Evolutionary conservation across 2,113 vertebrate genomes (phyloP).

Genomic region (Artemisiospiza belli): DNA sequence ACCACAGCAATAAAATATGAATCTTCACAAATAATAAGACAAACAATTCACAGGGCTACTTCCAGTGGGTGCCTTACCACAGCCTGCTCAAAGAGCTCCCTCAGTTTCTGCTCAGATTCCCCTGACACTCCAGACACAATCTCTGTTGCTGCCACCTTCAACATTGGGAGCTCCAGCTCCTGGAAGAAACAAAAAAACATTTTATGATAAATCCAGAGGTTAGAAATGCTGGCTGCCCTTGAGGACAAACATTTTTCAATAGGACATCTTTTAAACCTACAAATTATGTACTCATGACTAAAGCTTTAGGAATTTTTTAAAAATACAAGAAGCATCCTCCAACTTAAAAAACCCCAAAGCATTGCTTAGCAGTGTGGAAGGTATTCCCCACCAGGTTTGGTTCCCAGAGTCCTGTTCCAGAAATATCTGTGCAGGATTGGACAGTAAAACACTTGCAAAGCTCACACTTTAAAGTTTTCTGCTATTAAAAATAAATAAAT

Average conservation of each 20-base stretch:
- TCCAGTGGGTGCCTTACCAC: constrained; percentile 76
- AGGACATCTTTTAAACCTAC: neutral
- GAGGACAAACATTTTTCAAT: neutral
- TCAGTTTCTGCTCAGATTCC: constrained; percentile 94
- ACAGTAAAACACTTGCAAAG: neutral
- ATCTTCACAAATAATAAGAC: neutral
- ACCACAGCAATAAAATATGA: neutral
- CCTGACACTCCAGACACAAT: constrained; percentile 95
- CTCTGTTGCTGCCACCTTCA: constrained; percentile 96
- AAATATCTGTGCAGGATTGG: neutral
- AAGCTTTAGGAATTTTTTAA: neutral
- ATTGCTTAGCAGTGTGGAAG: neutral
- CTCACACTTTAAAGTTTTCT: neutral
- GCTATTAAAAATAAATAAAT: neutral
- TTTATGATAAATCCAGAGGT: neutral
- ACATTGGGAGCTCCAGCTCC: constrained; percentile 88
- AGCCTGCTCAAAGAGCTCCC: constrained; percentile 91
- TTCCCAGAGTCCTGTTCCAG: neutral
- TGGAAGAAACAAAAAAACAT: constrained; percentile 55
- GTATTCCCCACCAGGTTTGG: neutral
- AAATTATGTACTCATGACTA: neutral
- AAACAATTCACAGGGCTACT: neutral
- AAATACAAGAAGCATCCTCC: neutral
- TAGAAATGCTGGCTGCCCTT: neutral
- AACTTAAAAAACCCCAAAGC: neutral